Evolutionary conservation across 1,140 invertebrate species (phyloP).

Genomic region (Hypsibius dujardini): DNA sequence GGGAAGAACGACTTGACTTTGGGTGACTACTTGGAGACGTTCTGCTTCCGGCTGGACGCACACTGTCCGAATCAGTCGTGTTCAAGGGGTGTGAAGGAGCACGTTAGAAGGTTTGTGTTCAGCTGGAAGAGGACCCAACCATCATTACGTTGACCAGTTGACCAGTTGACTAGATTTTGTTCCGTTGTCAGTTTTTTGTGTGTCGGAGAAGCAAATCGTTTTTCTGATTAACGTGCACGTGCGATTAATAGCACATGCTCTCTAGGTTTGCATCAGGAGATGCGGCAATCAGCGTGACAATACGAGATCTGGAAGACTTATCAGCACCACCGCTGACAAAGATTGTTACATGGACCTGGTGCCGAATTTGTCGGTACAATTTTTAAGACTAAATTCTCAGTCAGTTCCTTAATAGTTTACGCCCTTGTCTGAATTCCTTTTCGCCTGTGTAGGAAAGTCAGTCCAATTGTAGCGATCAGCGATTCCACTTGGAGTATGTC

Average conservation of each 20-base stretch:
- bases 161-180: too few species aligned
- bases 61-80: slow-evolving; percentile 59
- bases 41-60: slow-evolving; percentile 55
- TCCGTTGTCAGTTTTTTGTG: too few species aligned
- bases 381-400: not conserved
- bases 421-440: not conserved
- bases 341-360: slow-evolving; percentile 72
- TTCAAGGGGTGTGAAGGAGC: slow-evolving; percentile 64
- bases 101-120: slow-evolving; percentile 52
- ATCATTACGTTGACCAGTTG: too few species aligned
- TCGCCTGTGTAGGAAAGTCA: slow-evolving; percentile 32
- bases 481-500: slow-evolving; percentile 64
- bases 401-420: not conserved
- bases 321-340: slow-evolving; percentile 24
- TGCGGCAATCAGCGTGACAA: slow-evolving; percentile 28
- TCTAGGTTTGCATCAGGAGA: slow-evolving; percentile 44
- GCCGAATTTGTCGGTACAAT: slow-evolving; percentile 47
- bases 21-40: slow-evolving; percentile 76
- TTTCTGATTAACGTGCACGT: too few species aligned
- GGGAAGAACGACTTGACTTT: slow-evolving; percentile 80
- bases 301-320: slow-evolving; percentile 35
- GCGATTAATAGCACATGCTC: too few species aligned
- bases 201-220: too few species aligned
- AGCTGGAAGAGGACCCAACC: too few species aligned
- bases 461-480: slow-evolving; percentile 55